Evolutionary conservation across 1,140 invertebrate species (phyloP).

Genomic region (Tetramorium simillimum): DNA sequence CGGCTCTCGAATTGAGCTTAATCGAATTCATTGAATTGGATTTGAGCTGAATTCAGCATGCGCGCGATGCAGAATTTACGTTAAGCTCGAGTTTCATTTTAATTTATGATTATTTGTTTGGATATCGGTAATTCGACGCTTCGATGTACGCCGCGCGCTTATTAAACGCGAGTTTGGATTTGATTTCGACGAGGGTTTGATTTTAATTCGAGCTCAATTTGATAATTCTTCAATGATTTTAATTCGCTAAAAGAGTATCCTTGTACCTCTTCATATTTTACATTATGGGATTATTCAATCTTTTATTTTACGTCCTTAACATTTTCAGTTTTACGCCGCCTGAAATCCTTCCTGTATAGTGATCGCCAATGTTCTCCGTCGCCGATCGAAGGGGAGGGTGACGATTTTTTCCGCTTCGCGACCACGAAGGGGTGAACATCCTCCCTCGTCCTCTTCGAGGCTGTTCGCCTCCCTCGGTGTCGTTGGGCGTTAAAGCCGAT

Average conservation of each 20-base stretch:
- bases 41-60: not conserved
- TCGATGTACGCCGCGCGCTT: not conserved
- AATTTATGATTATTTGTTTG: not conserved
- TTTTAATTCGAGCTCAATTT: not conserved
- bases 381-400: constrained; percentile 44
- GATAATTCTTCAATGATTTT: not conserved
- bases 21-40: not conserved
- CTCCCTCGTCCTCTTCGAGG: constrained; percentile 72
- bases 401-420: constrained; percentile 64
- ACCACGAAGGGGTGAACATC: constrained; percentile 75
- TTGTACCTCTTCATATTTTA: not conserved
- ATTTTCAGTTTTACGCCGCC: not conserved
- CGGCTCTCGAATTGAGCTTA: not conserved
- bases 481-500: constrained; percentile 80
- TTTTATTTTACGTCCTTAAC: not conserved
- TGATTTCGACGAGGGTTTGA: not conserved
- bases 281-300: not conserved
- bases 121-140: not conserved
- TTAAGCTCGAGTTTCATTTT: not conserved
- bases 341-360: not conserved
- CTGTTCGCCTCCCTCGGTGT: constrained; percentile 75
- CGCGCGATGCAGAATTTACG: not conserved
- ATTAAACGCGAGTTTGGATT: not conserved
- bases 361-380: constrained; percentile 33
- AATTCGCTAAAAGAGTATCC: not conserved